Evolutionary conservation across 2,888 invertebrate genomes (phyloP).

Genomic region (Noctua janthina): DNA sequence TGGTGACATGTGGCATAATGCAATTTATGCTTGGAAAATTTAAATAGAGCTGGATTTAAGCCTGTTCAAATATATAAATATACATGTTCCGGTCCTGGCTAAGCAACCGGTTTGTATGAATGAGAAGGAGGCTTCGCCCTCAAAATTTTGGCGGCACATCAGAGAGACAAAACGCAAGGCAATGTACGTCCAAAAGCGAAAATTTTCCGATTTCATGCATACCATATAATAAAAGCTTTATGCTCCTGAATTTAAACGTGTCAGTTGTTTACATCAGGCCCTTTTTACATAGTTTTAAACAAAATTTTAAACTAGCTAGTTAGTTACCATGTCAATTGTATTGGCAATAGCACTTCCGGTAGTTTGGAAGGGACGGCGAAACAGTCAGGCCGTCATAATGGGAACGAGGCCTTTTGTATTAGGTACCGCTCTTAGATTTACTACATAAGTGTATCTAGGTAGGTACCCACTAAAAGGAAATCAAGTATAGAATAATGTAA

Average conservation of each 20-base stretch:
- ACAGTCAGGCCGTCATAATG: constrained; percentile 27
- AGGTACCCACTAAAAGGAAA: constrained; percentile 30
- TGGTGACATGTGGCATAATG: constrained; percentile 33
- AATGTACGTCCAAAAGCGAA: not conserved
- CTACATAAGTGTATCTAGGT: not conserved
- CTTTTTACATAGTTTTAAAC: too few species aligned
- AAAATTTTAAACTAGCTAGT: constrained; percentile 8
- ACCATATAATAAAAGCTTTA: not conserved
- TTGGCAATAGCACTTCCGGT: constrained; percentile 47
- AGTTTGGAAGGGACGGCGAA: constrained; percentile 28
- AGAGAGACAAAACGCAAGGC: not conserved
- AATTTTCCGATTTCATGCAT: not conserved
- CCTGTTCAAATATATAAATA: not conserved
- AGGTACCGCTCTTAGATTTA: constrained; percentile 30
- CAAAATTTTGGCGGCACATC: constrained; percentile 4
- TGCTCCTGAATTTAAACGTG: not conserved
- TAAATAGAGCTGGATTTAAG: constrained; percentile 24
- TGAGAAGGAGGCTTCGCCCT: not conserved
- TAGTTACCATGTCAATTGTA: constrained; percentile 31
- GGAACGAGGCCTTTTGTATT: constrained; percentile 29
- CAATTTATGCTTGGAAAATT: constrained; percentile 29
- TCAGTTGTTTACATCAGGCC: too few species aligned
- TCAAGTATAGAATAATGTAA: constrained; percentile 33
- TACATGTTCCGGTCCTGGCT: constrained; percentile 9
- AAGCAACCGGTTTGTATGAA: constrained; percentile 37